Base-by-base conservation (phyloP, 2,113 vertebrate genomes). In the Phalacrocorax aristotelis region DNA sequence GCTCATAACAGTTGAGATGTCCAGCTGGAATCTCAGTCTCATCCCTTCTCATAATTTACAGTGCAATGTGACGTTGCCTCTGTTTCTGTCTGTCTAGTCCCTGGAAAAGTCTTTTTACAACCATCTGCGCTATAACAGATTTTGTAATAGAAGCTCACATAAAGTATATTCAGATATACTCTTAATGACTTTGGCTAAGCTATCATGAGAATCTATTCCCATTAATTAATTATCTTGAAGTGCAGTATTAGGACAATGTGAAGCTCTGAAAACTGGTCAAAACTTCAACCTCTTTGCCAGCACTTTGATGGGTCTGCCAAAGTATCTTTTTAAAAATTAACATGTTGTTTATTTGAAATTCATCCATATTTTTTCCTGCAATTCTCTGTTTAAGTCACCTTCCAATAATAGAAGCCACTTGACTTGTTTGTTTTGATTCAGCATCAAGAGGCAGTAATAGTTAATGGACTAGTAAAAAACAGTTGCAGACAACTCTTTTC, bases 1-100 rank as follows among this genome's bases (percentile, higher is more conserved):
- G 77, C 65, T 96, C 64, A 13, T 75, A 95, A 52, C 13, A 40
- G 55, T 75, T 55, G 79, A 94, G 90, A 93, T 49, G 55, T 89
- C 96, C 90, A 96, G 51, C 94, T 95, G 95, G 92, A 97, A 68
- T 60, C 32, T 34, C 55, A 84, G 48, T 55, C 60, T 81, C 86
- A 77, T 81, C 71, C 65, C 48, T 87, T 74, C 83, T 92, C 18
- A 4, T 68, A 55, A 92, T 61, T 95, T 86, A 78, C n/a, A 68
- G 60, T 54, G 51, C 64, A 54, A 8, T 6, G 2, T 83, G 75
- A 93, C 0, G 0, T 87, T 69, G 29, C 44, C 9, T 93, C 32
- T 40, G 19, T 62, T 92, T 94, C 75, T 86, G 7, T 72, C 58
- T 85, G 40, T 60, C 72, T 90, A 40, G 49, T 60, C 22, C 30